A percentile compares a stretch with the other conserved stretches of the same genome.
These are phyloP conservation scores for Chrysomela aeneicollis DNA, from an alignment of 2,888 invertebrate genomes.

Conservation along the genomic window DNA sequence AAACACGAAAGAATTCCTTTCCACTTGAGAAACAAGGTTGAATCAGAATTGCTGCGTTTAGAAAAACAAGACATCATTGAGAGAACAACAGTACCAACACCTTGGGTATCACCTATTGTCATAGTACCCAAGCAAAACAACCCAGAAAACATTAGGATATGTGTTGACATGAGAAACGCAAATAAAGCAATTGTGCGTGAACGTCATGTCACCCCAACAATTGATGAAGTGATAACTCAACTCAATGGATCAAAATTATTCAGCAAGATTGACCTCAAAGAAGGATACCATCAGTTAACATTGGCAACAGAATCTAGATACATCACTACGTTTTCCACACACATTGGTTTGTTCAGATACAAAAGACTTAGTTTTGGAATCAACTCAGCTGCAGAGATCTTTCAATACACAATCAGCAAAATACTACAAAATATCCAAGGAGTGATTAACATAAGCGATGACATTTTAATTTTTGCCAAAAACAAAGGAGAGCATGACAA, in stretches of 20 bases:
- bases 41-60: slow-evolving; percentile 18
- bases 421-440: slow-evolving; percentile 15
- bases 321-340: slow-evolving; percentile 56
- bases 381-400: too few species aligned
- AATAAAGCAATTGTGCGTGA: slow-evolving; percentile 41
- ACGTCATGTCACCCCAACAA: slow-evolving; percentile 38
- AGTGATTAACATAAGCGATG: slow-evolving; percentile 19
- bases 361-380: too few species aligned
- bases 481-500: too few species aligned
- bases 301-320: slow-evolving; percentile 47
- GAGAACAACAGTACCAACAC: slow-evolving; percentile 32
- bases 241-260: slow-evolving; percentile 38
- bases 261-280: slow-evolving; percentile 52
- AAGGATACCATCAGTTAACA: slow-evolving; percentile 56
- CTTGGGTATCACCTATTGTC: slow-evolving; percentile 41
- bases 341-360: slow-evolving; percentile 51
- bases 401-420: slow-evolving; percentile 19
- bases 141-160: slow-evolving; percentile 28
- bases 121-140: slow-evolving; percentile 41
- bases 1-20: slow-evolving; percentile 36
- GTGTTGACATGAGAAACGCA: slow-evolving; percentile 38
- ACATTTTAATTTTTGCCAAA: not conserved
- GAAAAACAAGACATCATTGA: slow-evolving; percentile 37
- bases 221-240: slow-evolving; percentile 37
- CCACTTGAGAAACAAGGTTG: slow-evolving; percentile 10